Base-by-base conservation (phyloP, 2,888 invertebrate genomes). In the Tetragonula carbonaria region DNA sequence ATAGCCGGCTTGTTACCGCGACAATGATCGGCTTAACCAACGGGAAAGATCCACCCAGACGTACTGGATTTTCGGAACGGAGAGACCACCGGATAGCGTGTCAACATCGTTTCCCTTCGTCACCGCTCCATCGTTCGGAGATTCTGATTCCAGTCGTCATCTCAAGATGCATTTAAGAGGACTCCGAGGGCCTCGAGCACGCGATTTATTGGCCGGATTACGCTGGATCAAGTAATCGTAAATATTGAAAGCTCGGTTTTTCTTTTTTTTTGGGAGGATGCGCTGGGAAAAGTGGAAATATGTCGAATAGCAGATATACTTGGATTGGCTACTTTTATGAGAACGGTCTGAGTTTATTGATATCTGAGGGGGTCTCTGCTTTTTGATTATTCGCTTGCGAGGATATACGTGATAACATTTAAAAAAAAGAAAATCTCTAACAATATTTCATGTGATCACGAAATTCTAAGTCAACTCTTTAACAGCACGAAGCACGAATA, bases 1-100 rank as follows among this genome's bases (percentile, higher is more conserved):
- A 93, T 93, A 93, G 93, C 91, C 87, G 91, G 93, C 93, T 93
- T 93, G 93, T 93, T 93, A 93, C 92, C 88, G 93, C 92, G 93
- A 93, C 94, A 93, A 94, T 94, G 93, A 94, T 93, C 94, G 92
- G 92, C 92, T 92, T 93, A 93, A 92, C 93, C 93, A 93, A 93
- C 92, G 90, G 93, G 93, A 93, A 93, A 92, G 92, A 92, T 93
- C 92, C 88, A 88, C 88, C 90, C 88, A 88, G 89, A 88, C 86
- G 87, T 88, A 86, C 82, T 87, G 82, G 89, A 90, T 86, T 90
- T 86, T 87, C 78, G 77, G 79, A 70, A 85, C 76, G 53, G 78
- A 67, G 78, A 78, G 80, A 65, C 85, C 84, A 75, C 86, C 72
- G 84, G 86, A 89, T 90, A 87, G 77, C 86, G 88, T 91, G 90